phyloP scores from a whole-genome alignment of 2,113 vertebrate genomes.

The Saguinus midas region DNA sequence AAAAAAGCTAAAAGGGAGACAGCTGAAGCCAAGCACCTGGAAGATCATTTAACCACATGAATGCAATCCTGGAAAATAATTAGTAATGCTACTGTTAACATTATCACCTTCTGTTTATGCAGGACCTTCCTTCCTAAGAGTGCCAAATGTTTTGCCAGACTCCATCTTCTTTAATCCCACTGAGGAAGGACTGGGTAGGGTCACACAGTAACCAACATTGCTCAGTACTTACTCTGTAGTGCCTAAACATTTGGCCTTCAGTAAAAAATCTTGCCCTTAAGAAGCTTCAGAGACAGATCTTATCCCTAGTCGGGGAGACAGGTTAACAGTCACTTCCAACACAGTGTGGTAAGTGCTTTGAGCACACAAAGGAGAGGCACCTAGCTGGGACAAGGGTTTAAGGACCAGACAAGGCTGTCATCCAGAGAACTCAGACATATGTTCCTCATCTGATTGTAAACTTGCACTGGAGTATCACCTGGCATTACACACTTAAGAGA shows the following conservation, averaged over 20 bases:
- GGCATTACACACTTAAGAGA: not conserved
- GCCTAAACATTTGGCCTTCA: not conserved
- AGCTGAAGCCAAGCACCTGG: slow-evolving; percentile 13
- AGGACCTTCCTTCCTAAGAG: not conserved
- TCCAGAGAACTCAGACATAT: not conserved
- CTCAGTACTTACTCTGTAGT: not conserved
- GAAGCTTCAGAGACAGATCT: not conserved
- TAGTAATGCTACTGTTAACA: not conserved
- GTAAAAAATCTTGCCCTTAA: not conserved
- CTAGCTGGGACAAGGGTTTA: not conserved
- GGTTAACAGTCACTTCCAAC: not conserved
- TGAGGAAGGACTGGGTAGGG: not conserved
- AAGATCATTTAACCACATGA: slow-evolving; percentile 13
- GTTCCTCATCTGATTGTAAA: not conserved
- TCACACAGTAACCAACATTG: not conserved
- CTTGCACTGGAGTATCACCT: not conserved
- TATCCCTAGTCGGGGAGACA: not conserved
- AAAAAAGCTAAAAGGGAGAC: not conserved
- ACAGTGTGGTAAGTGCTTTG: not conserved
- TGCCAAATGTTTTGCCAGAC: not conserved
- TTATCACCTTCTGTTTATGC: not conserved
- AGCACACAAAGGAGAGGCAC: not conserved
- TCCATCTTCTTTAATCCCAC: not conserved
- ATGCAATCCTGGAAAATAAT: not conserved
- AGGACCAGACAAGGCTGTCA: not conserved